Conservation (phyloP, 2,797 vertebrate species). For the Tragelaphus oryx region DNA sequence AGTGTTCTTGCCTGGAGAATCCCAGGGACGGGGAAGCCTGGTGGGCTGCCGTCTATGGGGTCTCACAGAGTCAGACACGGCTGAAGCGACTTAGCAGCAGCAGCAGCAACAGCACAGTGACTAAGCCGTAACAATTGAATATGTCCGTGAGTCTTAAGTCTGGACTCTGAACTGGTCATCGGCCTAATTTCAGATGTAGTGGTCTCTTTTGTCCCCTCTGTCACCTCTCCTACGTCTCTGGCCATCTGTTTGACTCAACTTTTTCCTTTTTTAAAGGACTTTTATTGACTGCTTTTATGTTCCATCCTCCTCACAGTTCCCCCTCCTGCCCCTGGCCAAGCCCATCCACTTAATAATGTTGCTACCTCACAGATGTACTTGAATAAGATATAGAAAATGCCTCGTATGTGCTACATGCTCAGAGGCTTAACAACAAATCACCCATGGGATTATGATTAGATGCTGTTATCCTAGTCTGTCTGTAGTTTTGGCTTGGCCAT, state of each 20-base stretch:
- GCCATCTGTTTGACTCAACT: neutral
- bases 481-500: neutral
- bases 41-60: too few species aligned
- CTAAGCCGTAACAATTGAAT: neutral
- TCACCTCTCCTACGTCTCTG: neutral
- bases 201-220: neutral
- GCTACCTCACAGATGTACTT: neutral
- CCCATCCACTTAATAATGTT: neutral
- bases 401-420: neutral
- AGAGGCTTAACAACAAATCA: neutral
- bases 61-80: too few species aligned
- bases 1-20: too few species aligned
- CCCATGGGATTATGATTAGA: neutral
- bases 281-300: conserved; percentile 21
- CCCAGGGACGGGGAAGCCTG: too few species aligned
- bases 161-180: neutral
- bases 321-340: neutral
- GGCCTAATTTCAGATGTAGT: neutral
- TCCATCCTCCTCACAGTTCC: neutral
- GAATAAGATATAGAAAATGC: neutral
- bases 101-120: neutral
- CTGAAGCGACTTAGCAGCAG: too few species aligned
- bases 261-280: neutral
- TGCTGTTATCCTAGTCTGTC: neutral
- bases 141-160: neutral